Conservation (phyloP, 2,888 invertebrate species). For the Athrips mouffetella region DNA sequence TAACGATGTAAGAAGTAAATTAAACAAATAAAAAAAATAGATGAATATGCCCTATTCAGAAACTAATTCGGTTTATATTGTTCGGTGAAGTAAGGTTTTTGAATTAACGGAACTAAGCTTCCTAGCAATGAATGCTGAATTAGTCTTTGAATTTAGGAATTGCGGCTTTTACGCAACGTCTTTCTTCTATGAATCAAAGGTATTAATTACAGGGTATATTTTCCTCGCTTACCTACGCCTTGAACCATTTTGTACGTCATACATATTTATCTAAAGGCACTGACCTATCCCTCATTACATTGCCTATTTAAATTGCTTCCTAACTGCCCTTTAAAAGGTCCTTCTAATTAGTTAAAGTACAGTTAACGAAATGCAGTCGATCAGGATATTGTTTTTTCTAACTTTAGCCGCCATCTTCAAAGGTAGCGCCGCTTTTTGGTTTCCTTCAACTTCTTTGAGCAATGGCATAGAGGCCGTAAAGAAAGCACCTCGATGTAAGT, state of each 20-base stretch:
- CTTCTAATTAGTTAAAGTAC: constrained; percentile 10
- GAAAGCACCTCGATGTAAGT: constrained; percentile 65
- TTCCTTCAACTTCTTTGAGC: constrained; percentile 37
- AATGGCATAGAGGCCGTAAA: constrained; percentile 50
- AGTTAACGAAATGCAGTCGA: constrained; percentile 39
- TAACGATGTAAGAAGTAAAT: too few species aligned
- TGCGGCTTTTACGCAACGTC: too few species aligned
- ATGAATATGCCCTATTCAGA: too few species aligned
- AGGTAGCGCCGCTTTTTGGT: constrained; percentile 34
- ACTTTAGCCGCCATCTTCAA: constrained; percentile 25
- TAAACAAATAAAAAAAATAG: too few species aligned
- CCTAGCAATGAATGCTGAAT: too few species aligned
- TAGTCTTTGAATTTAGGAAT: too few species aligned
- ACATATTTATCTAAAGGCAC: constrained; percentile 47
- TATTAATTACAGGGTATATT: too few species aligned
- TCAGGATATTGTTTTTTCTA: constrained; percentile 23
- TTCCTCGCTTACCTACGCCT: too few species aligned
- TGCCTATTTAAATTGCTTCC: constrained; percentile 26
- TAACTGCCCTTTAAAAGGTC: constrained; percentile 20
- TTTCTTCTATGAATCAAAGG: too few species aligned
- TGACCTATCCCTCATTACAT: constrained; percentile 56
- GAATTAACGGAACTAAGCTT: too few species aligned
- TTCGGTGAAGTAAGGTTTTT: too few species aligned
- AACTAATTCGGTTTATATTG: too few species aligned
- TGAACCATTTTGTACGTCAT: not conserved